Evolutionary conservation across 1,140 invertebrate genomes (phyloP).

Genomic region (Bradysia coprophila): DNA sequence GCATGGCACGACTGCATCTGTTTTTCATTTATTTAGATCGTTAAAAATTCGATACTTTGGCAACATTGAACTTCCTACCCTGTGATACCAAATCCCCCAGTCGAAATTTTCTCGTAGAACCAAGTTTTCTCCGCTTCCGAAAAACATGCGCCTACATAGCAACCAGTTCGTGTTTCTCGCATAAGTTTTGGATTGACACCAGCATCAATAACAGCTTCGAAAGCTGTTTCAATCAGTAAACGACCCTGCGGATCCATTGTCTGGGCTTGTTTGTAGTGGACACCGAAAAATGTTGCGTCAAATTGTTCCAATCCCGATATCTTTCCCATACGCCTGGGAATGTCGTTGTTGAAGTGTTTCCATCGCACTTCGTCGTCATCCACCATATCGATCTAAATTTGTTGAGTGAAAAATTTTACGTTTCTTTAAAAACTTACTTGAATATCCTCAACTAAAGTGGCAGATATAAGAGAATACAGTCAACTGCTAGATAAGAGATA

Average conservation of each 20-base stretch:
- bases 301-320: constrained; percentile 63
- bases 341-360: constrained; percentile 1
- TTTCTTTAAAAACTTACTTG: not conserved
- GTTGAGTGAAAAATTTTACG: not conserved
- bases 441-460: not conserved
- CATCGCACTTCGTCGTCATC: constrained; percentile 1
- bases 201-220: constrained; percentile 25
- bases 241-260: constrained; percentile 32
- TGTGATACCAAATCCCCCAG: constrained; percentile 41
- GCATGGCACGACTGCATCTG: constrained; percentile 75
- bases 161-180: constrained; percentile 51
- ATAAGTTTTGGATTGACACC: constrained; percentile 27
- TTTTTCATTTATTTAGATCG: not conserved
- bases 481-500: too few species aligned
- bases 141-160: constrained; percentile 56
- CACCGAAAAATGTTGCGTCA: constrained; percentile 64
- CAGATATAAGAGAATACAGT: too few species aligned
- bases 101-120: constrained; percentile 43
- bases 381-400: constrained; percentile 4
- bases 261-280: constrained; percentile 30
- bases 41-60: not conserved
- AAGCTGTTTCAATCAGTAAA: constrained; percentile 27
- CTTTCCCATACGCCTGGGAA: constrained; percentile 48
- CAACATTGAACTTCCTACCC: constrained; percentile 30
- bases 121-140: constrained; percentile 53